Evolutionary conservation across 2,888 invertebrate genomes (phyloP).

Genomic region (Temnothorax rugatulus): DNA sequence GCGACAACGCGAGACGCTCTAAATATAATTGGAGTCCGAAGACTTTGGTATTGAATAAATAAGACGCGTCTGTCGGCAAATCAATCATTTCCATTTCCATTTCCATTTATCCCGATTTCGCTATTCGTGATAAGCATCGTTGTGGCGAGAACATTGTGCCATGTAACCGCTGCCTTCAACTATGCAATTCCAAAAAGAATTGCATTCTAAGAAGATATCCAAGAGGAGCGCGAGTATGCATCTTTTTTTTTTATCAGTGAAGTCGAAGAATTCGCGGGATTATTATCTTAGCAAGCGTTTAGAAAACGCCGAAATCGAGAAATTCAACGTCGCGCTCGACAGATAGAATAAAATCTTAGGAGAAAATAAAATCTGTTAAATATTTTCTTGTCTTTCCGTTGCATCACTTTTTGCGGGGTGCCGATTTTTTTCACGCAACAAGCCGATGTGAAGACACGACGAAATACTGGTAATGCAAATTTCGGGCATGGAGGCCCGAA

Average conservation of each 20-base stretch:
- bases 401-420: not conserved
- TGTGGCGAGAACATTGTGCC: not conserved
- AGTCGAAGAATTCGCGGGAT: constrained; percentile 52
- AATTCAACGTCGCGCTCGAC: constrained; percentile 9
- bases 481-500: constrained; percentile 66
- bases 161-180: constrained; percentile 35
- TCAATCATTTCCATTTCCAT: constrained; percentile 77
- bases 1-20: constrained; percentile 45
- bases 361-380: not conserved
- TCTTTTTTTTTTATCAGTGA: constrained; percentile 71
- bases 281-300: not conserved
- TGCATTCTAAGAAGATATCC: constrained; percentile 73
- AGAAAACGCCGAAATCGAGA: constrained; percentile 42
- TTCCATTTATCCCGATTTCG: constrained; percentile 56
- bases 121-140: constrained; percentile 44
- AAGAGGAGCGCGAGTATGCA: constrained; percentile 55
- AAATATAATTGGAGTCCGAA: constrained; percentile 72
- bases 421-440: not conserved
- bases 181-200: constrained; percentile 68
- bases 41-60: constrained; percentile 76
- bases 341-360: not conserved
- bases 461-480: constrained; percentile 42
- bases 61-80: constrained; percentile 76
- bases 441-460: not conserved
- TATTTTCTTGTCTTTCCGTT: not conserved